Conservation (phyloP, 2,888 invertebrate genomes). For the Eristalinus aeneus region DNA sequence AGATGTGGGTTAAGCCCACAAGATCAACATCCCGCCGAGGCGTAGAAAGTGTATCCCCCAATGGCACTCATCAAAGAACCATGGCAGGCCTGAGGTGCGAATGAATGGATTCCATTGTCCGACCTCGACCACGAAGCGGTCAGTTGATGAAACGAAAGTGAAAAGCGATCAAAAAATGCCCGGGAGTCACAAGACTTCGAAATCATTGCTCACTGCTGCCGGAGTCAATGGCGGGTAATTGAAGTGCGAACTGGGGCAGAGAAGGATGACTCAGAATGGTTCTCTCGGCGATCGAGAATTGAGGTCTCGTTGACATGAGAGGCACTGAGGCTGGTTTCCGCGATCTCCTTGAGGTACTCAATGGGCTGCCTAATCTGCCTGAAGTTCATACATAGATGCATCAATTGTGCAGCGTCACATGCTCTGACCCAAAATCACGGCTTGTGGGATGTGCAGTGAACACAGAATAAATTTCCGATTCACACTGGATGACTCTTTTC, state of each 20-base stretch:
- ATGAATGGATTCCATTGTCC: neutral
- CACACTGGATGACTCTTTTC: neutral
- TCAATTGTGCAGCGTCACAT: neutral
- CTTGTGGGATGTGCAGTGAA: too few species aligned
- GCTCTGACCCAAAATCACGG: neutral
- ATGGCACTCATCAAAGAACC: neutral
- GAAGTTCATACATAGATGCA: neutral
- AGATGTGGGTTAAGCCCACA: neutral
- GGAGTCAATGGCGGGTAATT: slow-evolving; percentile 15
- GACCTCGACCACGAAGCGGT: neutral
- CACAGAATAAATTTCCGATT: neutral
- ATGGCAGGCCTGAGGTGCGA: neutral
- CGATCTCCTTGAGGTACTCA: neutral
- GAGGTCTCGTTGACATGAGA: neutral
- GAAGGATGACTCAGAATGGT: neutral
- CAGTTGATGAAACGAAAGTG: slow-evolving; percentile 28
- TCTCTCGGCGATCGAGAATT: neutral
- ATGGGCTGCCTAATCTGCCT: neutral
- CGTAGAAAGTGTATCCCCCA: slow-evolving; percentile 19
- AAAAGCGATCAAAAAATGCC: slow-evolving; percentile 11
- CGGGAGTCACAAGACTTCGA: neutral
- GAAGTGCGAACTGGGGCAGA: slow-evolving; percentile 29
- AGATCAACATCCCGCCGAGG: slow-evolving; percentile 9
- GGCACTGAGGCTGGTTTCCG: neutral
- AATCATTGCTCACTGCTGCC: neutral